Conservation (phyloP, 2,113 vertebrate genomes). For the Isichthys henryi region DNA sequence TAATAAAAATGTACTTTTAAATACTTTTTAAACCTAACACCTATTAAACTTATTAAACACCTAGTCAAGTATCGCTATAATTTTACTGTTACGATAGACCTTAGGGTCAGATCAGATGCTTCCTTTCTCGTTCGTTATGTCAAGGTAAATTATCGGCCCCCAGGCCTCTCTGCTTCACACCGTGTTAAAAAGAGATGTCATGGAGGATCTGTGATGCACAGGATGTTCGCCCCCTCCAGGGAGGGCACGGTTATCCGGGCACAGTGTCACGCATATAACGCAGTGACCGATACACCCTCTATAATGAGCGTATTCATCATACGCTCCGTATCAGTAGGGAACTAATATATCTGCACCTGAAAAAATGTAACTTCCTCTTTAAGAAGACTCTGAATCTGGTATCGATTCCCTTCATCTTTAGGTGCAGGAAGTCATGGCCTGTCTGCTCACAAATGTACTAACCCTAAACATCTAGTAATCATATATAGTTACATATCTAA, state of each 20-base stretch:
- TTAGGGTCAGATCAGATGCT: background rate
- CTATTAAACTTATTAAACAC: constrained; percentile 22
- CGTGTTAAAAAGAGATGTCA: background rate
- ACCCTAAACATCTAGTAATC: background rate
- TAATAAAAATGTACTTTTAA: background rate
- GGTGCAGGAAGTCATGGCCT: background rate
- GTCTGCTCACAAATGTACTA: background rate
- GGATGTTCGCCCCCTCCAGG: background rate
- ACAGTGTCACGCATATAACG: background rate
- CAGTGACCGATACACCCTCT: background rate
- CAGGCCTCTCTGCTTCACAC: background rate
- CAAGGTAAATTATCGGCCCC: background rate
- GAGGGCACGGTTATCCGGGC: background rate
- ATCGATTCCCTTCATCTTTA: background rate
- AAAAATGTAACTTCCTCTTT: background rate
- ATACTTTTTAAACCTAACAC: background rate
- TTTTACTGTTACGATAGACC: background rate
- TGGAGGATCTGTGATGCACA: background rate
- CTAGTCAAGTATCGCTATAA: background rate
- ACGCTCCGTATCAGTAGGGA: background rate
- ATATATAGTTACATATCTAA: background rate
- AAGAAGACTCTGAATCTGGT: background rate
- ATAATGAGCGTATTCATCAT: background rate
- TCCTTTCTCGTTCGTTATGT: background rate
- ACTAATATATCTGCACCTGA: background rate